Evolutionary conservation across 2,113 vertebrate genomes (phyloP).

Genomic region (Paramisgurnus dabryanus): DNA sequence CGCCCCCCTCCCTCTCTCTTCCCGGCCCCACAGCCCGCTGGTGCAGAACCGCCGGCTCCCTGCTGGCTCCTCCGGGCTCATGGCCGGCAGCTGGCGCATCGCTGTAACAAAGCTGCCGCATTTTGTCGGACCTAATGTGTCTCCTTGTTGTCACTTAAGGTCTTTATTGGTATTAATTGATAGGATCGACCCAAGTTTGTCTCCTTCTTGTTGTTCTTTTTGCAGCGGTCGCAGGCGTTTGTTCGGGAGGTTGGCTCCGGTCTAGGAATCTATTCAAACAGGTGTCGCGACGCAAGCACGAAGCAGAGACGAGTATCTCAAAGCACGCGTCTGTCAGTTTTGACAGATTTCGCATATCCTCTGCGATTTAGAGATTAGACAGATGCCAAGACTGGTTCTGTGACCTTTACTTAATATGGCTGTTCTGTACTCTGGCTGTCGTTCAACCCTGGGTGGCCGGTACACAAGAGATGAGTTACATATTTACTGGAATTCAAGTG

Average conservation of each 20-base stretch:
- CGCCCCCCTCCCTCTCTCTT: slow-evolving; percentile 47
- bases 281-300: slow-evolving; percentile 7
- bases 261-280: slow-evolving; percentile 36
- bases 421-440: slow-evolving; percentile 38
- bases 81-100: slow-evolving; percentile 72
- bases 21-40: slow-evolving; percentile 59
- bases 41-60: slow-evolving; percentile 66
- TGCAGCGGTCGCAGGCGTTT: background rate
- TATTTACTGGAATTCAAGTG: slow-evolving; percentile 12
- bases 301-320: background rate
- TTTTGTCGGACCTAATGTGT: slow-evolving; percentile 68
- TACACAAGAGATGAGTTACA: slow-evolving; percentile 19
- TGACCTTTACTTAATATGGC: slow-evolving; percentile 52
- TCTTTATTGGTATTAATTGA: slow-evolving; percentile 79
- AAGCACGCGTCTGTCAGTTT: slow-evolving; percentile 22
- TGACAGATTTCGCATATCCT: slow-evolving; percentile 37
- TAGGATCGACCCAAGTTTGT: slow-evolving; percentile 59
- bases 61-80: slow-evolving; percentile 64
- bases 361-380: slow-evolving; percentile 31
- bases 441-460: slow-evolving; percentile 37
- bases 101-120: slow-evolving; percentile 68
- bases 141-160: slow-evolving; percentile 74
- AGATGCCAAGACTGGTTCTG: slow-evolving; percentile 37
- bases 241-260: background rate
- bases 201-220: slow-evolving; percentile 2